Percentiles rank a stretch among this genome's conserved stretches.
Evolutionary conservation across 2,113 vertebrate genomes (phyloP).

Genomic region (Phycodurus eques): DNA sequence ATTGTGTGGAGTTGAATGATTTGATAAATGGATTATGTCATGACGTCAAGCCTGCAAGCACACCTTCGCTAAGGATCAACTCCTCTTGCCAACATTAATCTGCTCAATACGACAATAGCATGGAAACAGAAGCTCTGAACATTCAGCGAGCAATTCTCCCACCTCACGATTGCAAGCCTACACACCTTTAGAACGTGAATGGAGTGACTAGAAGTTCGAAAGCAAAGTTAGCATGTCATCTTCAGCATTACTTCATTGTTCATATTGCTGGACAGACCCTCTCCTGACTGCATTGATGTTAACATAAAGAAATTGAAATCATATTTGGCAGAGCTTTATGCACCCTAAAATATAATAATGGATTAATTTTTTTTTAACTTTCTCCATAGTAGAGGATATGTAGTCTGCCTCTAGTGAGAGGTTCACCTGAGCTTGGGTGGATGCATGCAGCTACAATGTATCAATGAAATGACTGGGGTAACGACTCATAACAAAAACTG

Average conservation of each 20-base stretch:
- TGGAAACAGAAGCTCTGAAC: background rate
- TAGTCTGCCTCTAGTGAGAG: background rate
- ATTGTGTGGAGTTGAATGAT: background rate
- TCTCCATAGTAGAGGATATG: background rate
- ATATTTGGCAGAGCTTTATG: background rate
- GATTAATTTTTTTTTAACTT: background rate
- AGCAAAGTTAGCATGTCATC: background rate
- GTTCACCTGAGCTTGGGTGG: slow-evolving; percentile 39
- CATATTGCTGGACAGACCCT: no score
- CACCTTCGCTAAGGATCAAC: background rate
- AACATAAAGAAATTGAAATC: background rate
- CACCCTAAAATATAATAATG: background rate
- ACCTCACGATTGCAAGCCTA: background rate
- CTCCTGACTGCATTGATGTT: no score
- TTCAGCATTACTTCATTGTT: background rate
- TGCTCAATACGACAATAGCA: background rate
- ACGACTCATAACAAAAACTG: slow-evolving; percentile 71
- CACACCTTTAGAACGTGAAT: background rate
- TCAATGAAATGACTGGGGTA: slow-evolving; percentile 60
- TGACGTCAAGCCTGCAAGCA: background rate
- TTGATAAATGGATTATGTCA: background rate
- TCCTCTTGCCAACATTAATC: background rate
- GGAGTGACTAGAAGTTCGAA: background rate
- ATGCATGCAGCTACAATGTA: slow-evolving; percentile 42
- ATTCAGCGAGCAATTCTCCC: background rate